Conservation (phyloP, 2,888 invertebrate species). For the Drosophila atroscutellata region DNA sequence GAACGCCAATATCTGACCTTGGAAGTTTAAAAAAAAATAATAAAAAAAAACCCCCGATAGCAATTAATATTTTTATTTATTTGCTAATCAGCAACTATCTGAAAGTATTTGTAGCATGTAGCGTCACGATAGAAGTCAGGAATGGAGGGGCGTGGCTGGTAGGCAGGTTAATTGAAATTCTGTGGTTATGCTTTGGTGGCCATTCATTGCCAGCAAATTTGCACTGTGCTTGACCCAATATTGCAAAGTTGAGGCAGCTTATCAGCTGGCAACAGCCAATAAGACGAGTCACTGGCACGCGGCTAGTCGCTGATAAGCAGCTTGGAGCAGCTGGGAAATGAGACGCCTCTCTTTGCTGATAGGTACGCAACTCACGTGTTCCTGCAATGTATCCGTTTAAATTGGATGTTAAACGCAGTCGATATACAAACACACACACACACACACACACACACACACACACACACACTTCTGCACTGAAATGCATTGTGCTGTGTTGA, state of each 20-base stretch:
- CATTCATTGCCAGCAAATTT: constrained; percentile 24
- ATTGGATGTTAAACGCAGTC: constrained; percentile 11
- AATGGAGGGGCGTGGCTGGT: not conserved
- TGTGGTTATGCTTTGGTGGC: not conserved
- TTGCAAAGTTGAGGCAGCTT: constrained; percentile 33
- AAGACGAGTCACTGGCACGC: constrained; percentile 58
- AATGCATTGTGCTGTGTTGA: constrained; percentile 7
- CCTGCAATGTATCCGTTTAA: constrained; percentile 55
- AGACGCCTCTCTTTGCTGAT: constrained; percentile 52
- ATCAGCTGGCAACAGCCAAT: constrained; percentile 46
- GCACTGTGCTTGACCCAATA: constrained; percentile 65
- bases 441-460: too few species aligned
- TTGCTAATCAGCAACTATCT: not conserved
- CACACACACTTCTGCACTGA: not conserved
- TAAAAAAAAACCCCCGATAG: not conserved
- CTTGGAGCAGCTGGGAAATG: constrained; percentile 29
- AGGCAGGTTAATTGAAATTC: not conserved
- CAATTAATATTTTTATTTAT: not conserved
- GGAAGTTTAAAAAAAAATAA: not conserved
- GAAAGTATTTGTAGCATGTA: not conserved
- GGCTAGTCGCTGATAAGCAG: constrained; percentile 65
- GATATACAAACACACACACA: not conserved
- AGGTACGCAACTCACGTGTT: constrained; percentile 64
- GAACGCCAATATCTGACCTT: not conserved
- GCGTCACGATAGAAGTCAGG: not conserved